Evolutionary conservation across 2,113 vertebrate species (phyloP).

Genomic region (Atlantisia rogersi): DNA sequence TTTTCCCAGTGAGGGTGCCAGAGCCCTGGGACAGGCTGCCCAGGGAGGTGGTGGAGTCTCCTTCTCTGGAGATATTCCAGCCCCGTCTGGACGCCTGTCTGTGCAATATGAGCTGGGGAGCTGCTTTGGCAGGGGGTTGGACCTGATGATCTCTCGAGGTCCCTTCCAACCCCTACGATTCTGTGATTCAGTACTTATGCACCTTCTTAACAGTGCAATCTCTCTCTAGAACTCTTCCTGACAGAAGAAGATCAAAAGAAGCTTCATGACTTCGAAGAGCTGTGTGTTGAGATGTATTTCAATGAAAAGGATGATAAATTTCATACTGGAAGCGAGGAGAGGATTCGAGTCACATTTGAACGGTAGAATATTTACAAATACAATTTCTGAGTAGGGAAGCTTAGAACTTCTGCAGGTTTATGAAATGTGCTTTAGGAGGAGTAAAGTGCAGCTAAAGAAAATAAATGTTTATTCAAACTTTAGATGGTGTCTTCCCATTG

Average conservation of each 20-base stretch:
- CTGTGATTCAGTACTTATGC: not conserved
- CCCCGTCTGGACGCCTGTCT: too few species aligned
- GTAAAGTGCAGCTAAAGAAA: not conserved
- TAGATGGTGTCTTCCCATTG: not conserved
- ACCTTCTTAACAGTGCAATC: not conserved
- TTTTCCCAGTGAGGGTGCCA: too few species aligned
- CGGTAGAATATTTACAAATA: conserved; percentile 75
- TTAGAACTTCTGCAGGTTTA: not conserved
- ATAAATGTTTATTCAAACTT: not conserved
- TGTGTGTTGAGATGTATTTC: conserved; percentile 98
- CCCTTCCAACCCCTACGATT: too few species aligned
- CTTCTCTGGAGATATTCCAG: too few species aligned
- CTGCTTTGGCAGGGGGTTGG: too few species aligned
- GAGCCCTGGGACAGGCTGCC: too few species aligned
- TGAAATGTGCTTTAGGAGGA: not conserved
- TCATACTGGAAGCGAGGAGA: conserved; percentile 95
- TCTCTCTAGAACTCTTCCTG: conserved; percentile 88
- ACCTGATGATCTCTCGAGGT: too few species aligned
- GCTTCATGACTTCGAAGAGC: conserved; percentile 98
- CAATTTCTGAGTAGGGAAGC: not conserved
- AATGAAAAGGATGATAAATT: conserved; percentile 98
- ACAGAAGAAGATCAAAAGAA: conserved; percentile 99
- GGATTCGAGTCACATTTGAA: conserved; percentile 96
- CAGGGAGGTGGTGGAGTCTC: too few species aligned
- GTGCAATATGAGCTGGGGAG: too few species aligned